A percentile compares a stretch with the other conserved stretches of the same genome.
Conservation (phyloP, 2,797 vertebrate species). For the Borostomias antarcticus region DNA sequence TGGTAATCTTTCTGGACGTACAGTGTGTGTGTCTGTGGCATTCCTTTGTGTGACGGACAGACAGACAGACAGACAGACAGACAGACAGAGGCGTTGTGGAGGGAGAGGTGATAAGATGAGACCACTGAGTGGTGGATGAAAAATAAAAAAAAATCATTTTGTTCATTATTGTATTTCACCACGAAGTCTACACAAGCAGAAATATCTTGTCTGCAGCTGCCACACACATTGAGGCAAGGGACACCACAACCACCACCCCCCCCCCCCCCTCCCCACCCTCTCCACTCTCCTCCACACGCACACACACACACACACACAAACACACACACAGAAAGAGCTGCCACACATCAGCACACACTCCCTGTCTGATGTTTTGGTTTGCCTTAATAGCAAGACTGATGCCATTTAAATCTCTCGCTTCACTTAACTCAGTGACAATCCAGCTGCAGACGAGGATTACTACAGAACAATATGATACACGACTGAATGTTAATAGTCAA, state of each 20-base stretch:
- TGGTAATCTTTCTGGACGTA: conserved; percentile 41
- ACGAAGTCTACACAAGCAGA: conserved; percentile 26
- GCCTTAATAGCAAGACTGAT: conserved; percentile 73
- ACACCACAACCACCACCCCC: conserved; percentile 38
- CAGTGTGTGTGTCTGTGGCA: conserved; percentile 28
- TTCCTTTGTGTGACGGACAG: neutral
- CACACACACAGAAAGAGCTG: neutral
- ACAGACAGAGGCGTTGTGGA: conserved; percentile 5
- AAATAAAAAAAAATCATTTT: too few relatives aligned
- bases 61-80: conserved; percentile 16
- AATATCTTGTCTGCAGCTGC: conserved; percentile 56
- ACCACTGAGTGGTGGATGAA: conserved; percentile 14
- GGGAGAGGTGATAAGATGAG: conserved; percentile 4
- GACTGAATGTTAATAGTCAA: conserved; percentile 32
- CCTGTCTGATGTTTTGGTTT: conserved; percentile 67
- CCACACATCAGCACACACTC: conserved; percentile 24
- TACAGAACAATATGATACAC: conserved; percentile 38
- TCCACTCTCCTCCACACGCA: neutral
- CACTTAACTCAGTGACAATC: conserved; percentile 67
- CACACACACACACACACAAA: conserved; percentile 9
- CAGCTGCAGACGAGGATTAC: conserved; percentile 71
- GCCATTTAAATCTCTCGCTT: conserved; percentile 77
- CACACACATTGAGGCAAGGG: conserved; percentile 60
- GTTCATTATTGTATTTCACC: conserved; percentile 39
- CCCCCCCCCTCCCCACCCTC: neutral